These are phyloP conservation scores for Ceramica pisi DNA, from an alignment of 2,888 invertebrate genomes.

Conservation along the genomic window DNA sequence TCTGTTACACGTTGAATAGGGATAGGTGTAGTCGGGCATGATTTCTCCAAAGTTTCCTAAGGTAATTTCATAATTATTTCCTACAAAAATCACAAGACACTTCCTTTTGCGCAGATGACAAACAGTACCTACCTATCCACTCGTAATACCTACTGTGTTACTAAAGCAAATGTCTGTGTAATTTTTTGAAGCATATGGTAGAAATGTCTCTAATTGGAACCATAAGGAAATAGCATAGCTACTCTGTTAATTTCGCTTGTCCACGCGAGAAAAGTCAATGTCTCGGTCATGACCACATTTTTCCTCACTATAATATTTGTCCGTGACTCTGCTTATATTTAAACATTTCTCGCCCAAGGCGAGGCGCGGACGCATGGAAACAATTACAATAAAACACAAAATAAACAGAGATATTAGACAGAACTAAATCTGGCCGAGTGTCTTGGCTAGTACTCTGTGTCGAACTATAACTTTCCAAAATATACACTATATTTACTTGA, in stretches of 20 bases:
- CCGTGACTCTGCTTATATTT: conserved; percentile 58
- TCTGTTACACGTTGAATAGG: no score
- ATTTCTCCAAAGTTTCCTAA: neutral
- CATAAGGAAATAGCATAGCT: neutral
- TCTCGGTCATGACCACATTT: conserved; percentile 41
- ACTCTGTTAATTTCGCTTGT: neutral
- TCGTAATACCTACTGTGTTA: neutral
- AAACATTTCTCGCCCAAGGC: conserved; percentile 51
- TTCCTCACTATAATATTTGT: conserved; percentile 22
- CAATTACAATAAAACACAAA: conserved; percentile 53
- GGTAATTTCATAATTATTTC: neutral
- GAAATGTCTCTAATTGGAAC: neutral
- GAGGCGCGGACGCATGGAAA: conserved; percentile 41
- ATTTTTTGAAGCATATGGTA: neutral
- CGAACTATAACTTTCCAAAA: conserved; percentile 25
- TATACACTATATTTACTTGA: conserved; percentile 14
- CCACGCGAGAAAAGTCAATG: conserved; percentile 17
- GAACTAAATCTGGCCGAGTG: conserved; percentile 26
- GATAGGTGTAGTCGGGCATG: neutral
- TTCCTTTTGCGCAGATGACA: neutral
- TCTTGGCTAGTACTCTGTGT: conserved; percentile 14
- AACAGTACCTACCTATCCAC: no score
- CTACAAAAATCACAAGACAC: neutral
- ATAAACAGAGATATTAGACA: conserved; percentile 42
- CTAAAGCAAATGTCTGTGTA: neutral